Base-by-base conservation (phyloP, 1,140 invertebrate species). In the Grapholita molesta region DNA sequence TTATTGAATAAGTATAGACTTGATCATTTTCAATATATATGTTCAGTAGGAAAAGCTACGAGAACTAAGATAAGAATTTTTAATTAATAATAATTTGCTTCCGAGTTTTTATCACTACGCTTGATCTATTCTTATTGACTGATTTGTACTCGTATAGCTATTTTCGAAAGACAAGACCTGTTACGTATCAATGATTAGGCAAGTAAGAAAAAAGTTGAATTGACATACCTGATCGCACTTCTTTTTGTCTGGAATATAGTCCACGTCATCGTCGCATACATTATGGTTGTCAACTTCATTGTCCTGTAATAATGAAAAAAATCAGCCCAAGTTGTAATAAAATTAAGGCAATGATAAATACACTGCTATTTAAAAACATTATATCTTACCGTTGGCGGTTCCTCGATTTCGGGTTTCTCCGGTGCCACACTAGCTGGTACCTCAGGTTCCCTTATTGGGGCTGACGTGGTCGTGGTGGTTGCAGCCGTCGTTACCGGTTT, bases 211-310 rank as follows among this genome's bases (percentile, higher is more conserved):
- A 18, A 48, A n/a, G 38, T 5, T 48, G 2, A 21, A 9, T 42
- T 42, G 18, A n/a, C 42, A 70, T 80, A 90, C 86, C 84, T 84
- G 88, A 76, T 86, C 82, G 70, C 86, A 89, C 3, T 77, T 71
- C 38, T 95, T 93, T 76, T 94, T 92, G 82, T 95, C 94, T 5
- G 95, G 92, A 71, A 95, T 87, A 81, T 94, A 96, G 76, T 96
- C 95, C 48, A 93, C 91, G 66, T 93, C 87, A 21, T 85, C 86
- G 70, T 93, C 94, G 74, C 94, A 93, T 15, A 94, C 91, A 67
- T 92, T 89, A 64, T 92, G 85, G 24, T 83, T 81, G 68, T 89
- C 87, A 7, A 88, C 80, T 76, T 90, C 84, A 64, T 93, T 91
- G 71, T 87, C 83, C 84, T 86, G 72, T 24, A 73, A 78, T 70